Evolutionary conservation across 2,888 invertebrate species (phyloP).

Genomic region (Macrosiphum euphorbiae): DNA sequence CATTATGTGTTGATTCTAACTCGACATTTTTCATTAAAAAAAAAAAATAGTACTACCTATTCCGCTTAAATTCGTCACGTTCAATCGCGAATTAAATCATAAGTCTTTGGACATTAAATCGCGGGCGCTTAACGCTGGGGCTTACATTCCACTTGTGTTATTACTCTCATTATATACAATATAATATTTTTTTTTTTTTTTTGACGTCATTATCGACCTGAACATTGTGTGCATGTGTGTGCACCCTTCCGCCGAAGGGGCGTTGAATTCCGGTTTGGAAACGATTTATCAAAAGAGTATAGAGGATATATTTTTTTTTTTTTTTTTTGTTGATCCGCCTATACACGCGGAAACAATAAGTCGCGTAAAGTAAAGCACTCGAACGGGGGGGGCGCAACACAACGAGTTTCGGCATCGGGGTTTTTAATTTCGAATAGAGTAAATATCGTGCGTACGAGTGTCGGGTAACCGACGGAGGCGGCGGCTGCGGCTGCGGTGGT

Average conservation of each 20-base stretch:
- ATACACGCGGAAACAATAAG: conserved; percentile 55
- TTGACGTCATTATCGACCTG: conserved; percentile 54
- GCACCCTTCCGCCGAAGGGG: conserved; percentile 48
- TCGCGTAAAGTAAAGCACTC: conserved; percentile 49
- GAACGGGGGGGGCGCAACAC: background rate
- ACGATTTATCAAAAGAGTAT: conserved; percentile 62
- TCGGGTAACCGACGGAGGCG: conserved; percentile 35
- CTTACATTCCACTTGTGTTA: background rate
- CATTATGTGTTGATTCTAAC: background rate
- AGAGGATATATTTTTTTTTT: conserved; percentile 30
- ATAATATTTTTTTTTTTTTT: background rate
- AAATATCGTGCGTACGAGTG: conserved; percentile 52
- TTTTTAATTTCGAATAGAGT: conserved; percentile 58
- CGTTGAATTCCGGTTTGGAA: conserved; percentile 54
- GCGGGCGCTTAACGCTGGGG: conserved; percentile 1
- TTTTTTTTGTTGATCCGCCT: conserved; percentile 41
- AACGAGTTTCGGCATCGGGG: conserved; percentile 20
- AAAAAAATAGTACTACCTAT: background rate
- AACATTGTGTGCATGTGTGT: conserved; percentile 5
- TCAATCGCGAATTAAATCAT: background rate
- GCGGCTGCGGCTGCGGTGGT: background rate
- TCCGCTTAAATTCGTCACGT: background rate
- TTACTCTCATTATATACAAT: background rate
- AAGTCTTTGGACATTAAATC: background rate
- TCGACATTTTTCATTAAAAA: background rate